Evolutionary conservation across 2,888 invertebrate genomes (phyloP).

Genomic region (Mimachlamys varia): DNA sequence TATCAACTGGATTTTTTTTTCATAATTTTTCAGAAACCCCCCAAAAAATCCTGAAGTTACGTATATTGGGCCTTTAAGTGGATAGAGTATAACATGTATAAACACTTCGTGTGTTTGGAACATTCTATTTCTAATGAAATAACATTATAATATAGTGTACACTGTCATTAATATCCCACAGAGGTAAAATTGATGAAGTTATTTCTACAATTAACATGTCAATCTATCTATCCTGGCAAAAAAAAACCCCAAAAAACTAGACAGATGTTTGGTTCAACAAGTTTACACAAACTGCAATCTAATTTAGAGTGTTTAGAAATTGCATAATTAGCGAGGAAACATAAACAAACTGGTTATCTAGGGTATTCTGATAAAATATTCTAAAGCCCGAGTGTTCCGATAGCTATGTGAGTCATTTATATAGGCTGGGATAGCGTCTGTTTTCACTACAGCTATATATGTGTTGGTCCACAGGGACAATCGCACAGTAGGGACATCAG

Average conservation of each 20-base stretch:
- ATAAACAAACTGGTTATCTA: not conserved
- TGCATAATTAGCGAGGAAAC: not conserved
- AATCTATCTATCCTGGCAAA: not conserved
- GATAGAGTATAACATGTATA: not conserved
- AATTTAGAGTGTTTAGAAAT: not conserved
- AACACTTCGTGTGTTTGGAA: not conserved
- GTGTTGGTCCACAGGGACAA: not conserved
- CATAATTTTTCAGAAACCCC: too few species aligned
- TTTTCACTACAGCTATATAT: not conserved
- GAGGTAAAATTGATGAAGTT: not conserved
- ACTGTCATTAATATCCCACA: not conserved
- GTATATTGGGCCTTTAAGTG: too few species aligned
- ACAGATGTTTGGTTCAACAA: not conserved
- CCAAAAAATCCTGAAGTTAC: too few species aligned
- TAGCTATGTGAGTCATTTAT: not conserved
- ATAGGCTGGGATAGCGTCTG: not conserved
- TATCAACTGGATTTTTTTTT: too few species aligned
- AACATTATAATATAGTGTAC: not conserved
- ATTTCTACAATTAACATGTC: not conserved
- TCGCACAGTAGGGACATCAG: not conserved
- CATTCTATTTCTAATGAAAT: not conserved
- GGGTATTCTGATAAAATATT: not conserved
- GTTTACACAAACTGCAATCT: not conserved
- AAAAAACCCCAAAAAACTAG: not conserved
- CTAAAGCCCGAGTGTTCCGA: not conserved